Evolutionary conservation across 2,888 invertebrate genomes (phyloP).

Genomic region (Eucera pruinosa): DNA sequence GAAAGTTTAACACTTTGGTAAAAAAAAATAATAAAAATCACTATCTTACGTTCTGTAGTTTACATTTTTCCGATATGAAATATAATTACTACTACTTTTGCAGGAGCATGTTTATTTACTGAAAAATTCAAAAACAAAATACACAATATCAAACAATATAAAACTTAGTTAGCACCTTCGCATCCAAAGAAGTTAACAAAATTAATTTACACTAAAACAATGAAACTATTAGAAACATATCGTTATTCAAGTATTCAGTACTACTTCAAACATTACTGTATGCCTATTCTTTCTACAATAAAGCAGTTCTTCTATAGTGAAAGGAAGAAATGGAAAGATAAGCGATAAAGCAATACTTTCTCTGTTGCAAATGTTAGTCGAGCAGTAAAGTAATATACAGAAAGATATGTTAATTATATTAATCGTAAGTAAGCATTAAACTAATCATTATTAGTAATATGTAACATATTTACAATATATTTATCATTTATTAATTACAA

Average conservation of each 20-base stretch:
- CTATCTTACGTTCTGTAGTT: no score
- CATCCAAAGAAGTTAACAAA: no score
- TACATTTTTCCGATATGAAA: no score
- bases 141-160: no score
- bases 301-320: not conserved
- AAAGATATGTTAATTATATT: not conserved
- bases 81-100: no score
- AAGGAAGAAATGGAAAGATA: not conserved
- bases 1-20: no score
- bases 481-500: not conserved
- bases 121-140: no score
- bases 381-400: not conserved
- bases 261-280: not conserved
- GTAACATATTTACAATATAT: constrained; percentile 26
- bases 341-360: not conserved
- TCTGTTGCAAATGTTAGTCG: not conserved
- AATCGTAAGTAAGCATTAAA: not conserved
- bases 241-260: not conserved
- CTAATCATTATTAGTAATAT: constrained; percentile 1
- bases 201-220: no score
- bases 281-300: no score
- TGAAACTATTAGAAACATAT: not conserved
- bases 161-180: no score
- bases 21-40: no score
- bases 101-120: no score